Percentiles rank a stretch among this genome's conserved stretches.
Conservation (phyloP, 37 sponge, comb jelly and placozoan genomes). For the Oscarella lobularis region DNA sequence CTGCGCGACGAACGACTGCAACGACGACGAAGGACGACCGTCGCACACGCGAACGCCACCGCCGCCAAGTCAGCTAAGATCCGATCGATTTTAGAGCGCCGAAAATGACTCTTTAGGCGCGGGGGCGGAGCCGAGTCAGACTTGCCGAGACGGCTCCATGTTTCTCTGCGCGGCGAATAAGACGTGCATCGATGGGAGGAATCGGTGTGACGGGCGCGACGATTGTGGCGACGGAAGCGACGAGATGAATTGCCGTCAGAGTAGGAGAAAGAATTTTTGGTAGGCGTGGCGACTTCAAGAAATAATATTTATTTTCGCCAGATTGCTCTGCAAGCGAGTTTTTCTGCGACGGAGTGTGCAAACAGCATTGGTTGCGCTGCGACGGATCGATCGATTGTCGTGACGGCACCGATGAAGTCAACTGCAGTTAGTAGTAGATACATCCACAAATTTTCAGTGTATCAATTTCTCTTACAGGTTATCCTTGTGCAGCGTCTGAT, state of each 20-base stretch:
- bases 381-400: not conserved
- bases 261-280: not conserved
- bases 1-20: too few species aligned
- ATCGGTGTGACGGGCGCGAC: not conserved
- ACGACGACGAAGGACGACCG: too few species aligned
- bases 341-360: not conserved
- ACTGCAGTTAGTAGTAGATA: not conserved
- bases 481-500: not conserved
- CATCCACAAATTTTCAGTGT: not conserved
- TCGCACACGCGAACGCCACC: too few species aligned
- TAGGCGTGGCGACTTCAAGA: not conserved
- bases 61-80: too few species aligned
- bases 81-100: too few species aligned
- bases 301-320: not conserved
- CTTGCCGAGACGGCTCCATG: too few species aligned
- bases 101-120: too few species aligned
- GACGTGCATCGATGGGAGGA: not conserved
- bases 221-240: not conserved
- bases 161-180: not conserved
- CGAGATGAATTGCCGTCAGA: not conserved
- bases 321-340: not conserved
- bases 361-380: not conserved
- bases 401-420: not conserved
- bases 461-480: not conserved
- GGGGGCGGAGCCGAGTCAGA: too few species aligned